A percentile compares a stretch with the other conserved stretches of the same genome.
phyloP scores from a whole-genome alignment of 37 sponge, comb jelly and placozoan species.

The Axinella damicornis region DNA sequence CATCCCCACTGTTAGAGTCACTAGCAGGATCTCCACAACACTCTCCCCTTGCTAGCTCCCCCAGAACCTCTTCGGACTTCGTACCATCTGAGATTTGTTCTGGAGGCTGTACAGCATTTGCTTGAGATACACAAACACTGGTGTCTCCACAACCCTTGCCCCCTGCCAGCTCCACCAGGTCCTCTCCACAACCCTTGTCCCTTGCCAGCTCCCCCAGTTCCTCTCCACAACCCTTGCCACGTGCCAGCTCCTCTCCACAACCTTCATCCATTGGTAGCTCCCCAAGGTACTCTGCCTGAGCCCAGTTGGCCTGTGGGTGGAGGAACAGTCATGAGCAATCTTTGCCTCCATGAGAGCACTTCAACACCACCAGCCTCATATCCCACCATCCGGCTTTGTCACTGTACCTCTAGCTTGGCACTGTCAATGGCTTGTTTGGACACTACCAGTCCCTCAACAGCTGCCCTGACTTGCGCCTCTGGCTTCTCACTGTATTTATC shows the following conservation, averaged over 20 bases:
- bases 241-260: not conserved
- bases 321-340: not conserved
- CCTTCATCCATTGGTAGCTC: not conserved
- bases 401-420: conserved; percentile 4
- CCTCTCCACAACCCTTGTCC: not conserved
- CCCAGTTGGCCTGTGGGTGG: not conserved
- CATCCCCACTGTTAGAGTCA: too few relatives aligned
- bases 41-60: too few relatives aligned
- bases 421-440: not conserved
- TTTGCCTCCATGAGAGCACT: too few relatives aligned
- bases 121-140: not conserved
- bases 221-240: not conserved
- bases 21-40: too few relatives aligned
- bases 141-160: not conserved
- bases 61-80: too few relatives aligned
- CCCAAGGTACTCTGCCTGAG: not conserved
- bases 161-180: not conserved
- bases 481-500: conserved; percentile 48
- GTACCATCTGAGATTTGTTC: too few relatives aligned
- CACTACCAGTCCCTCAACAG: not conserved
- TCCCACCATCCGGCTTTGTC: too few relatives aligned
- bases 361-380: too few relatives aligned
- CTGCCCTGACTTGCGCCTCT: conserved; percentile 19
- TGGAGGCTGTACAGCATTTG: too few relatives aligned
- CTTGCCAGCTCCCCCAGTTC: not conserved